Base-by-base conservation (phyloP, 1,140 invertebrate species). In the Copidosoma floridanum region DNA sequence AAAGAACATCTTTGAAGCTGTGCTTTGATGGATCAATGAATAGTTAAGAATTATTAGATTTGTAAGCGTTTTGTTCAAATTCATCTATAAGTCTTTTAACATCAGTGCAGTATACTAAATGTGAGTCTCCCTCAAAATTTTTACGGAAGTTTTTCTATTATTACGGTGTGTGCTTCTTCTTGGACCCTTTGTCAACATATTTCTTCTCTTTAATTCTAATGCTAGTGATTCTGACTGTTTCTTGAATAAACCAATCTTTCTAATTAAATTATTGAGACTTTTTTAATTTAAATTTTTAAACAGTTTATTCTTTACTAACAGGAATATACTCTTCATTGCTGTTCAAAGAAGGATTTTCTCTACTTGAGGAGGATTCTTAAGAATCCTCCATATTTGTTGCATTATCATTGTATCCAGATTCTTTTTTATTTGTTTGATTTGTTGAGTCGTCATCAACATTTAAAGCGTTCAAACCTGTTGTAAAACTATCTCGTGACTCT, bases 11-110 rank as follows among this genome's bases (percentile, higher is more conserved):
- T n/a, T n/a, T n/a, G n/a, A n/a, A n/a, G n/a, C n/a, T n/a, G n/a
- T n/a, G n/a, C n/a, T n/a, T n/a, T n/a, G n/a, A n/a, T n/a, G n/a
- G n/a, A n/a, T n/a, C n/a, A n/a, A n/a, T n/a, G n/a, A n/a, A n/a
- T n/a, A n/a, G n/a, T n/a, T n/a, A n/a, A n/a, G n/a, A n/a, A n/a
- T n/a, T n/a, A n/a, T n/a, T 32, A 32, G 6, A 32, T 32, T 32
- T 12, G 54, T 57, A 57, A 37, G 47, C 6, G 20, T 20, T 14
- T 20, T 41, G 27, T 37, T 57, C 35, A 23, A 47, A 35, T 57
- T 37, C 14, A 14, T 57, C 11, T 14, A 47, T 57, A 23, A 55
- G 26, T 32, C 48, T 29, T 10, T 32, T 32, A n/a, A 51, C 18
- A 14, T 32, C 48, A 29, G 48, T 16, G 21, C 48, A 41, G 38